Conservation (phyloP, 2,797 vertebrate species). For the Hipposideros larvatus region DNA sequence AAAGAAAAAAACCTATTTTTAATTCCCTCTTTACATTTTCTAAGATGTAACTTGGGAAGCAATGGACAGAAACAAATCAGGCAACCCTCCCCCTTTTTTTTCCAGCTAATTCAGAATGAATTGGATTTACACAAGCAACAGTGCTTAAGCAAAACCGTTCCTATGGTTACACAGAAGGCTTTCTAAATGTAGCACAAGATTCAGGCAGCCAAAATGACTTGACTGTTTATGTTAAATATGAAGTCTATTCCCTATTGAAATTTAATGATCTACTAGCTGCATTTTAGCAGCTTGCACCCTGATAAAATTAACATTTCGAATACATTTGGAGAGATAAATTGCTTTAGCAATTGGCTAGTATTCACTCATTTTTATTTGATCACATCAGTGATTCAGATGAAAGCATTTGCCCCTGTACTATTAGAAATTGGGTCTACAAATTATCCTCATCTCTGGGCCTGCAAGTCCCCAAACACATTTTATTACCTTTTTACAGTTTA, state of each 20-base stretch:
- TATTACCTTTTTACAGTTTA: conserved; percentile 58
- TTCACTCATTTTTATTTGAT: conserved; percentile 55
- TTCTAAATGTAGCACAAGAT: conserved; percentile 80
- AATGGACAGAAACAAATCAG: conserved; percentile 41
- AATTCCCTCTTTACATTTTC: conserved; percentile 17
- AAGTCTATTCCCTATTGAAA: conserved; percentile 83
- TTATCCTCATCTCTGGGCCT: conserved; percentile 52
- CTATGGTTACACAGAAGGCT: conserved; percentile 87
- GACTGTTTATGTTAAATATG: conserved; percentile 82
- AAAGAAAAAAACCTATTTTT: conserved; percentile 12
- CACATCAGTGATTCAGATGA: conserved; percentile 42
- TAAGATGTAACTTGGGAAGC: conserved; percentile 66
- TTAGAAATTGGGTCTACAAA: conserved; percentile 39
- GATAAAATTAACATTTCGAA: conserved; percentile 61
- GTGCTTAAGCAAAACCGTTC: conserved; percentile 83
- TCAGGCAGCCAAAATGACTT: conserved; percentile 78
- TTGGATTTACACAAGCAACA: conserved; percentile 73
- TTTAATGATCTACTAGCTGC: conserved; percentile 58
- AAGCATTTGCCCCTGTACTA: background rate
- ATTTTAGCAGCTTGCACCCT: conserved; percentile 68
- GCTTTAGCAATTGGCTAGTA: background rate
- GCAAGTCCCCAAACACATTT: background rate
- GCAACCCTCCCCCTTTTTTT: conserved; percentile 10
- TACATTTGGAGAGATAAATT: conserved; percentile 36
- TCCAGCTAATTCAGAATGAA: conserved; percentile 69